Base-by-base conservation (phyloP, 2,888 invertebrate species). In the Thumatha senex region DNA sequence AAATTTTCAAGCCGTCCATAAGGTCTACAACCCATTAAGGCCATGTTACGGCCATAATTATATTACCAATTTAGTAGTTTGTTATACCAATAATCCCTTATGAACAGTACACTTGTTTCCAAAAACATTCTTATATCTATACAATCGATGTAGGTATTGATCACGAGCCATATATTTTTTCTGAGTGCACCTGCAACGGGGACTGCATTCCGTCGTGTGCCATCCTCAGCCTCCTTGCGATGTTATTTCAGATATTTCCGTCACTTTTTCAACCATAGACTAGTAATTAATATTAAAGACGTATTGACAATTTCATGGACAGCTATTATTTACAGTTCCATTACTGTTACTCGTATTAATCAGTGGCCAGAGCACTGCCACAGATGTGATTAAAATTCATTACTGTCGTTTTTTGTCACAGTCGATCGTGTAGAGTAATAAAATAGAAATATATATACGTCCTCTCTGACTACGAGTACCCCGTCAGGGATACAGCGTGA, bases 191-290 rank as follows among this genome's bases (percentile, higher is more conserved):
- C 52, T 61, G 57, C 72, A 67, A 51, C 56, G 59, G 56, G 56
- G 44, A 45, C 59, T 63, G 67, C 82, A 86, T 86, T 74, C 84
- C 78, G 76, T 76, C 84, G 82, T 75, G 82, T 72, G 82, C 76
- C 69, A 70, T 2, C 5, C 18, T 5, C 3, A 24, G 18, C 18
- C 63, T 69, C 57, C 56, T 55, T 65, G 71, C 58, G 62, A 58
- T 54, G 64, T 72, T 60, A 62, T 62, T 76, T 54, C 54, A 56
- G 53, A 61, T 66, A 63, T 78, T 84, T 84, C 85, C 84, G 79
- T 71, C 72, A 66, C 63, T 63, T 68, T 67, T 61, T 66, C 58
- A 53, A 40, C 36, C 56, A 2, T 69, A 72, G 63, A 70, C 52
- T 63, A 53, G 71, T 63, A 63, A 84, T 85, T 67, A 84, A 82